These are phyloP conservation scores for Limnephilus marmoratus DNA, from an alignment of 2,888 invertebrate genomes.

Conservation along the genomic window DNA sequence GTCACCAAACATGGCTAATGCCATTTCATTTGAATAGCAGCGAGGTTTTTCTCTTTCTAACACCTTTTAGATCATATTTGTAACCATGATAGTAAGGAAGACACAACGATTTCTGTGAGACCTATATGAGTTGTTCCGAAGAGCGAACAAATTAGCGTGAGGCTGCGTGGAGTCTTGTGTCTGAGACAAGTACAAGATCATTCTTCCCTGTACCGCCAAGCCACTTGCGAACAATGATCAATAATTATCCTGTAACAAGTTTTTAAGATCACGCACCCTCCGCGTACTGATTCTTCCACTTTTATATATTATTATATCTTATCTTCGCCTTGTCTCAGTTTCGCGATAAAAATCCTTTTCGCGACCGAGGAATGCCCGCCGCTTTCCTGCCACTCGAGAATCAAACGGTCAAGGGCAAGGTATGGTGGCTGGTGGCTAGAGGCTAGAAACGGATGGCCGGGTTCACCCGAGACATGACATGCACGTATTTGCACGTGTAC, in stretches of 20 bases:
- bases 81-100: too few relatives aligned
- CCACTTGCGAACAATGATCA: background rate
- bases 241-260: background rate
- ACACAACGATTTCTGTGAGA: too few relatives aligned
- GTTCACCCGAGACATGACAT: conserved; percentile 63
- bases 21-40: too few relatives aligned
- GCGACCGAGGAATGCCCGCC: background rate
- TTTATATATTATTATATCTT: background rate
- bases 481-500: conserved; percentile 16
- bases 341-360: background rate
- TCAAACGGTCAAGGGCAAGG: conserved; percentile 61
- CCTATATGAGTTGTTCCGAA: too few relatives aligned
- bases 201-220: background rate
- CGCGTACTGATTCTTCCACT: background rate
- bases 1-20: too few relatives aligned
- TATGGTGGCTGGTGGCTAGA: background rate
- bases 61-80: too few relatives aligned
- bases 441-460: conserved; percentile 59
- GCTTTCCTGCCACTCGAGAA: background rate
- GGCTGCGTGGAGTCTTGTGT: background rate
- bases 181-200: background rate
- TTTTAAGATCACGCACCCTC: background rate
- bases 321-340: background rate
- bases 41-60: too few relatives aligned
- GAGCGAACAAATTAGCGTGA: too few relatives aligned